Conservation (phyloP, 2,888 invertebrate species). For the Nomada ruficornis region DNA sequence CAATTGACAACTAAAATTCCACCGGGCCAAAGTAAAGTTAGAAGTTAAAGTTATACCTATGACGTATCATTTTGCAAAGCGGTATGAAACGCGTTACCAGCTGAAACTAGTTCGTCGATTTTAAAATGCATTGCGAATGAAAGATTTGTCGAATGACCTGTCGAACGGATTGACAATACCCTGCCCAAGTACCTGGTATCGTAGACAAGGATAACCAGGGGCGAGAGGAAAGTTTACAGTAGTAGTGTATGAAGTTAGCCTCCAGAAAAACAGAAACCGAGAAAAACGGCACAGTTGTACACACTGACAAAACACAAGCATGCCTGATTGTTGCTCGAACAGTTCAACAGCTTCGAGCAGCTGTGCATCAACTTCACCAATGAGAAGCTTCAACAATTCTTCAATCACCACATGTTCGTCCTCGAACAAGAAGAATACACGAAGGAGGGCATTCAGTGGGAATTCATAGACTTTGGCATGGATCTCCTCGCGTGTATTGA, state of each 20-base stretch:
- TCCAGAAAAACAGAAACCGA: not conserved
- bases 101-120: not conserved
- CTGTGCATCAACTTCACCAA: constrained; percentile 97
- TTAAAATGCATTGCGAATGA: not conserved
- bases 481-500: constrained; percentile 98
- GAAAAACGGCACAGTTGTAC: constrained; percentile 9
- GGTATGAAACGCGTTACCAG: not conserved
- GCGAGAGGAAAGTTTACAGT: not conserved
- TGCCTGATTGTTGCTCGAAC: constrained; percentile 73
- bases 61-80: not conserved
- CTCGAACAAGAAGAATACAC: constrained; percentile 97
- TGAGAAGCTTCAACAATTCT: constrained; percentile 97
- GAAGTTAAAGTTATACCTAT: not conserved
- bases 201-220: constrained; percentile 3
- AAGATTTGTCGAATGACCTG: constrained; percentile 21
- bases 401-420: constrained; percentile 97
- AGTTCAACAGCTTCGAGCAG: constrained; percentile 94
- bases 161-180: not conserved
- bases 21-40: not conserved
- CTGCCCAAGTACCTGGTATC: not conserved
- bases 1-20: constrained; percentile 22
- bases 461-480: constrained; percentile 97
- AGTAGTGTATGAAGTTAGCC: not conserved
- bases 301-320: constrained; percentile 50
- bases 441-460: constrained; percentile 95